phyloP scores from a whole-genome alignment of 2,888 invertebrate genomes.

The Odontothrips loti region DNA sequence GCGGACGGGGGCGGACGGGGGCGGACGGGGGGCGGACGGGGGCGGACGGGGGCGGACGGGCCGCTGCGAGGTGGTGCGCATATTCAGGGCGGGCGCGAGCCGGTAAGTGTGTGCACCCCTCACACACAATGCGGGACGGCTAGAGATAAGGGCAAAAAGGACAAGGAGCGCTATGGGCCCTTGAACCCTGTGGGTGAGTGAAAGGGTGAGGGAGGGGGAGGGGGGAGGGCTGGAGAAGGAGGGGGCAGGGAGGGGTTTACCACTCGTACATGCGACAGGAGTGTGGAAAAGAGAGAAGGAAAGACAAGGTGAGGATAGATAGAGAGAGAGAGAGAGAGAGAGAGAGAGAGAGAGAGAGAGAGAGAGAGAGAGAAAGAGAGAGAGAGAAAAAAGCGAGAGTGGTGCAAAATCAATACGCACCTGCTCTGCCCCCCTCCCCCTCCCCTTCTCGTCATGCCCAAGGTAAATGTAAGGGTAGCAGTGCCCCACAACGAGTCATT shows the following conservation, averaged over 20 bases:
- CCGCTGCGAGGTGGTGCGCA: neutral
- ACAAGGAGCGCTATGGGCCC: neutral
- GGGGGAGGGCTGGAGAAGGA: neutral
- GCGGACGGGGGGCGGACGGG: no score
- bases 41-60: no score
- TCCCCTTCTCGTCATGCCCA: neutral
- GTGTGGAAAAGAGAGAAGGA: neutral
- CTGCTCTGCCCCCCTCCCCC: neutral
- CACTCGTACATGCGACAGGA: neutral
- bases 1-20: no score
- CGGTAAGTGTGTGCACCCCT: neutral
- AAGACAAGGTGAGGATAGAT: neutral
- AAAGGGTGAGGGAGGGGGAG: neutral
- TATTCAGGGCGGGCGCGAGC: neutral
- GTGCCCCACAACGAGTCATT: neutral
- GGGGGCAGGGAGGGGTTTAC: neutral
- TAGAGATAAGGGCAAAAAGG: neutral
- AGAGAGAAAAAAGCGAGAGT: neutral
- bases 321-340: neutral
- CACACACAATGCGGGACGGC: neutral
- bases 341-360: neutral
- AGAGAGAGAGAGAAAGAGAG: constrained; percentile 4
- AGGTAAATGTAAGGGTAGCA: constrained; percentile 17
- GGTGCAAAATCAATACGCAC: constrained; percentile 6
- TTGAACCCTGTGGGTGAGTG: neutral